These are phyloP conservation scores for Brachionus angularis DNA, from an alignment of 1,140 invertebrate genomes.

Conservation along the genomic window DNA sequence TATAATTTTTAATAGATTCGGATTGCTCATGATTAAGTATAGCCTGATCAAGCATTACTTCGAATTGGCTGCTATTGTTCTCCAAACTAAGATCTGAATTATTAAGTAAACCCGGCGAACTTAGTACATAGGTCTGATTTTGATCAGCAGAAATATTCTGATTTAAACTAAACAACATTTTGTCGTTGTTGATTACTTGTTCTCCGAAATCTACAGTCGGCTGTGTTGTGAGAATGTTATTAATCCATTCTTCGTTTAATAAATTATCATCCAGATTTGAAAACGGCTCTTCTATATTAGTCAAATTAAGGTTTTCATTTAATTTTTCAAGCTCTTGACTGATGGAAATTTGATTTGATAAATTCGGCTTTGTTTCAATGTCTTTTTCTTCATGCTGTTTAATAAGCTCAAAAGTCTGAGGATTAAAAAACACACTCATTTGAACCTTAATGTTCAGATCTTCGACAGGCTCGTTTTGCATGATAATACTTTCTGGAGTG, in stretches of 20 bases:
- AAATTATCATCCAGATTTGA: conserved; percentile 11
- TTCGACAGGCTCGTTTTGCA: too few relatives aligned
- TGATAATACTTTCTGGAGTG: too few relatives aligned
- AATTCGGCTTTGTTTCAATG: neutral
- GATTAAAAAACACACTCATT: too few relatives aligned
- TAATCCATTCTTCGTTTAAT: neutral
- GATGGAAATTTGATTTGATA: neutral
- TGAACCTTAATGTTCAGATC: too few relatives aligned
- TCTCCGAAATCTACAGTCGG: neutral
- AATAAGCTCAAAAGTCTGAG: too few relatives aligned
- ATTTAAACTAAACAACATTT: conserved; percentile 6
- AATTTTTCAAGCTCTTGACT: conserved; percentile 16
- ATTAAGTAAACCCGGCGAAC: neutral
- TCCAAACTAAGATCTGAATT: too few relatives aligned
- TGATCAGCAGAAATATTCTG: too few relatives aligned
- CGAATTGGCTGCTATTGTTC: conserved; percentile 13
- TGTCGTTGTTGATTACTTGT: neutral
- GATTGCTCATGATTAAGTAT: neutral
- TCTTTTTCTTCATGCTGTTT: too few relatives aligned
- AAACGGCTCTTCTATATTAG: neutral
- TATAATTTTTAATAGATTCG: neutral
- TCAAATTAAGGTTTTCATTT: conserved; percentile 10
- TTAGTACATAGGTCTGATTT: conserved; percentile 3
- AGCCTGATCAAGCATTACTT: conserved; percentile 10
- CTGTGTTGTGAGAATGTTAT: neutral